These are phyloP conservation scores for Drosophila greeni DNA, from an alignment of 2,888 invertebrate genomes.

Conservation along the genomic window DNA sequence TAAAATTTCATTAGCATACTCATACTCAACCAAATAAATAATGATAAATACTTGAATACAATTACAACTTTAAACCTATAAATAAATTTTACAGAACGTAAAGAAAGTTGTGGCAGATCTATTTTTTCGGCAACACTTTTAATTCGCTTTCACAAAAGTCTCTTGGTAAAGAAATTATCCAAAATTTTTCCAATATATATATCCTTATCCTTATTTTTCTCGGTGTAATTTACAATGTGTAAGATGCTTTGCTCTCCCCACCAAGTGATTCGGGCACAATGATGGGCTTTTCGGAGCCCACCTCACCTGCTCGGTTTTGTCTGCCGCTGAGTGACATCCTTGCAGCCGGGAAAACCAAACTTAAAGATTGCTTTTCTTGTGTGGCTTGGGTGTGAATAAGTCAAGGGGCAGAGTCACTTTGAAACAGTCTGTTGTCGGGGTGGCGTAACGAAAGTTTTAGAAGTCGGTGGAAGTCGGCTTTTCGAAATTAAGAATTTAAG, in stretches of 20 bases:
- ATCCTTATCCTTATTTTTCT: not conserved
- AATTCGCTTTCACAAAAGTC: not conserved
- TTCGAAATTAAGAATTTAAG: not conserved
- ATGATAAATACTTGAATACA: no score
- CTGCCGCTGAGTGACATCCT: conserved; percentile 24
- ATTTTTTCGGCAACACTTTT: not conserved
- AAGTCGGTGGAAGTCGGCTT: not conserved
- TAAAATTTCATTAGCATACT: not conserved
- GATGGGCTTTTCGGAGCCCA: not conserved
- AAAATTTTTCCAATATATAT: not conserved
- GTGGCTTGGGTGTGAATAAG: conserved; percentile 7
- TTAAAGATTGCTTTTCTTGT: conserved; percentile 8
- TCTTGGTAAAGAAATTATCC: not conserved
- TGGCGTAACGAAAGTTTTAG: not conserved
- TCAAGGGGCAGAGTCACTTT: conserved; percentile 5
- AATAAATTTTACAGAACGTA: not conserved
- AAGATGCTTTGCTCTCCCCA: no score
- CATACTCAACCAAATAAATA: no score
- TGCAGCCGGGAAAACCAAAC: conserved; percentile 5
- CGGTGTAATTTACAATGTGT: not conserved
- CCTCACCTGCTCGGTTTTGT: conserved; percentile 11
- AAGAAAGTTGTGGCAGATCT: no score
- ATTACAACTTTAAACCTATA: not conserved
- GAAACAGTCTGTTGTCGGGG: not conserved
- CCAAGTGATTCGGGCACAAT: not conserved